These are phyloP conservation scores for Metellina segmentata DNA, from an alignment of 2,888 invertebrate species.

Conservation along the genomic window DNA sequence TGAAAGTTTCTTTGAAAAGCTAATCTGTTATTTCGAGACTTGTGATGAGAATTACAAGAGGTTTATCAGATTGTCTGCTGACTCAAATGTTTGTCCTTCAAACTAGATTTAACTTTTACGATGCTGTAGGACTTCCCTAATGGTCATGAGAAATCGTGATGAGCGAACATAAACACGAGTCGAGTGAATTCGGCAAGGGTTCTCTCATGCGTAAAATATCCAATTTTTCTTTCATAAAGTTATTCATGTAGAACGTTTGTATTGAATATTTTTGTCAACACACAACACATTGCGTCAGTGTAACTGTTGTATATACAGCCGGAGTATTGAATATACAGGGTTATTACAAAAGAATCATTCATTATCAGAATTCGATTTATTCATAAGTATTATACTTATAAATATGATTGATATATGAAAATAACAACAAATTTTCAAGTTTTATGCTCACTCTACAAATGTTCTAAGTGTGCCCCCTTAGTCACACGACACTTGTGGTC, in stretches of 20 bases:
- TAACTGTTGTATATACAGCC: background rate
- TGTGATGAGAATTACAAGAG: background rate
- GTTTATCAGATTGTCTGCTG: background rate
- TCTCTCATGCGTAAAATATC: background rate
- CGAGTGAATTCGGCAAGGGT: background rate
- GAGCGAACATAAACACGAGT: background rate
- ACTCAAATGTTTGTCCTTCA: background rate
- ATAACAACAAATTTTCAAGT: no score
- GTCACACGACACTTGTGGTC: no score
- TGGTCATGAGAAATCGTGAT: background rate
- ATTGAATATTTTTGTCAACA: background rate
- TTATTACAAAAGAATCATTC: no score
- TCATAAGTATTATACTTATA: no score
- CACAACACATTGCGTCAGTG: background rate
- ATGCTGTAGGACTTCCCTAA: background rate
- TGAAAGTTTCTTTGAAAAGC: background rate
- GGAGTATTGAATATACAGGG: background rate
- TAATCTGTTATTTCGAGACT: conserved; percentile 1
- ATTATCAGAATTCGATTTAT: no score
- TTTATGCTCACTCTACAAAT: no score
- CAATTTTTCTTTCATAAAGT: background rate
- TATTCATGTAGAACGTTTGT: background rate
- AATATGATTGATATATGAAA: no score
- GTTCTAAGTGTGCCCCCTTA: no score
- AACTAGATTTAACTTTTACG: background rate